Base-by-base conservation (phyloP, 2,113 vertebrate genomes). In the Leptobrachium ailaonicum region DNA sequence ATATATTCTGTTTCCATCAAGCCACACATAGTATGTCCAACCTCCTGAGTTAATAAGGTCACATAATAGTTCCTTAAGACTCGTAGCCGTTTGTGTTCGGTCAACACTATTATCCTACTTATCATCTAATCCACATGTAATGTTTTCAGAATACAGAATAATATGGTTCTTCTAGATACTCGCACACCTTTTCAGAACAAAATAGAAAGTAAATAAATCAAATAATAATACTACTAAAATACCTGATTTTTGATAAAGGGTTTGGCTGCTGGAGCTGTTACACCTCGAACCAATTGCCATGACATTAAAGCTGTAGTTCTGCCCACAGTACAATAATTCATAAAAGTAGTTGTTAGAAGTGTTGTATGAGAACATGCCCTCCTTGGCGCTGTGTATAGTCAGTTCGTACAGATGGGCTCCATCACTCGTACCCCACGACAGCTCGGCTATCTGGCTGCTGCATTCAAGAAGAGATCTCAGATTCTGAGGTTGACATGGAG, bases 231-330 rank as follows among this genome's bases (percentile, higher is more conserved):
- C 60, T 2, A 63, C 20, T 44, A 40, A 1, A 6, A 6, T 54
- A 77, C 75, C 75, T 77, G 75, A 56, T 12, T 54, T 44, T 77
- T 68, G 40, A 58, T 68, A 68, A 3, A 54, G 3, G 2, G 75
- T 69, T 14, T 68, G 66, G 66, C 75, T 76, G 32, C 32, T 69
- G 2, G 75, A 77, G n/a, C 75, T 69, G 53, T 77, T 77, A 32
- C 75, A 77, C 2, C 41, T 68, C 44, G 13, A 14, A 20, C 75
- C 66, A 20, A 69, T 56, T 20, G 75, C 75, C 50, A 44, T 14
- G 11, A 77, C 66, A 58, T 64, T 44, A 69, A 77, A 77, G 8
- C 66, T 50, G 6, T 77, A 77, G 3, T 40, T 69, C 41, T 68
- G 50, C 2, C 75, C 53, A 58, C 75, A 77, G 11, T 32, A 42